These are phyloP conservation scores for Chroicocephalus ridibundus DNA, from an alignment of 2,113 vertebrate genomes.

Conservation along the genomic window DNA sequence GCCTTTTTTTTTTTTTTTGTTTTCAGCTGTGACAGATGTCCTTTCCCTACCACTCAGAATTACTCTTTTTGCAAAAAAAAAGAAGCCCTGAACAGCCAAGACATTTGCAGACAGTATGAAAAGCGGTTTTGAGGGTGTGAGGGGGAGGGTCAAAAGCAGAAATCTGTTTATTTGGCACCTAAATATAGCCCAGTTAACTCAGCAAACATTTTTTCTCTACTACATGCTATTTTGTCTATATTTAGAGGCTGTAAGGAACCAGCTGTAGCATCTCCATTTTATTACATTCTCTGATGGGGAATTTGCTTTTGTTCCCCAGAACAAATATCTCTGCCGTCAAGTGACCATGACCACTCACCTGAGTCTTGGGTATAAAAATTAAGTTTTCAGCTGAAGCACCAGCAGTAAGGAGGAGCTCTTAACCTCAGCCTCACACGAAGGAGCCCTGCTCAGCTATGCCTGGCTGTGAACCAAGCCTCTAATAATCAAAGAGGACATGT, in stretches of 20 bases:
- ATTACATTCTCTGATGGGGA: slow-evolving; percentile 10
- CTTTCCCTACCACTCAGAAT: background rate
- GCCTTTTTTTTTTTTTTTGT: background rate
- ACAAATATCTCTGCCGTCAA: background rate
- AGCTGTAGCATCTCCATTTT: slow-evolving; percentile 46
- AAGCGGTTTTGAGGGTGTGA: background rate
- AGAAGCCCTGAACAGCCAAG: background rate
- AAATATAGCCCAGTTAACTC: slow-evolving; percentile 42
- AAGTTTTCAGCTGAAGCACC: background rate
- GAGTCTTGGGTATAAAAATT: background rate
- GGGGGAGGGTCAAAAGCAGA: slow-evolving; percentile 33
- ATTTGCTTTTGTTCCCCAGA: background rate
- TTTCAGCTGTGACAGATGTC: background rate
- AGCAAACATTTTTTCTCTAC: slow-evolving; percentile 41
- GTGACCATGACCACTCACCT: background rate
- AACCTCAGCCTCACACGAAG: background rate
- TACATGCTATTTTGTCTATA: slow-evolving; percentile 17
- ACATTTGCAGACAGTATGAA: background rate
- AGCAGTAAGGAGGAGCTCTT: background rate
- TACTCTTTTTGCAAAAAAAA: background rate
- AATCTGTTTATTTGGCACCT: slow-evolving; percentile 41
- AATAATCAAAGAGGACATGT: background rate
- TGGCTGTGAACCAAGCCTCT: background rate
- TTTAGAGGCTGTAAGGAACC: slow-evolving; percentile 28
- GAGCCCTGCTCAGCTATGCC: background rate